phyloP scores from a whole-genome alignment of 2,888 invertebrate genomes.

The Pyrochroa serraticornis region DNA sequence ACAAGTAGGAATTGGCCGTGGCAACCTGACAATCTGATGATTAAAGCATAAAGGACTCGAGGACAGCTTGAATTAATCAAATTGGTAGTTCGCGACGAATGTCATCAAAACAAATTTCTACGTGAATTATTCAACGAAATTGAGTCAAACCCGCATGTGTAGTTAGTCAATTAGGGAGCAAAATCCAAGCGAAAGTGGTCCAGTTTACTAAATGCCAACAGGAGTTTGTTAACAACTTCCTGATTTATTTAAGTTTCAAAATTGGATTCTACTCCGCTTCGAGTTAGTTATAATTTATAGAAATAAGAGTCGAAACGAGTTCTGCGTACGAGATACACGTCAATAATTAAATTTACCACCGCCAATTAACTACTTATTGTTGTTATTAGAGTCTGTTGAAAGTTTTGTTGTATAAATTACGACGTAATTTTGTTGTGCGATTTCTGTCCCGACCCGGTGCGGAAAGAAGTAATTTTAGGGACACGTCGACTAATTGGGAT shows the following conservation, averaged over 20 bases:
- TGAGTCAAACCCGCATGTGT: constrained; percentile 9
- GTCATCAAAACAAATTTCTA: constrained; percentile 11
- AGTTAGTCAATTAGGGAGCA: constrained; percentile 17
- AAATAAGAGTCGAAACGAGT: too few relatives aligned
- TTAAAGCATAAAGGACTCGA: constrained; percentile 1
- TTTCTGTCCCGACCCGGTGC: too few relatives aligned
- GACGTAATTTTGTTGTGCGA: too few relatives aligned
- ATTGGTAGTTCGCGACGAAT: neutral
- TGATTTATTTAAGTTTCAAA: constrained; percentile 17
- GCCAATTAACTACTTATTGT: too few relatives aligned
- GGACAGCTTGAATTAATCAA: constrained; percentile 15
- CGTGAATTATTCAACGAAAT: constrained; percentile 18
- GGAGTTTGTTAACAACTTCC: constrained; percentile 11
- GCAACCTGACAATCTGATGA: constrained; percentile 2
- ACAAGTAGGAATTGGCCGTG: neutral
- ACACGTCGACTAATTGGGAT: constrained; percentile 18
- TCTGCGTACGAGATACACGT: too few relatives aligned
- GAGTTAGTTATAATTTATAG: too few relatives aligned
- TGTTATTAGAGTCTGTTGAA: too few relatives aligned
- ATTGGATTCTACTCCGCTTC: constrained; percentile 4
- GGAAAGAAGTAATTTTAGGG: too few relatives aligned
- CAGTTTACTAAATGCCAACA: constrained; percentile 12
- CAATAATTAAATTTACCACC: too few relatives aligned
- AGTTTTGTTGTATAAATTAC: too few relatives aligned
- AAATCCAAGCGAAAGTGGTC: constrained; percentile 24